Base-by-base conservation (phyloP, 1,140 invertebrate species). In the Reticulitermes speratus region DNA sequence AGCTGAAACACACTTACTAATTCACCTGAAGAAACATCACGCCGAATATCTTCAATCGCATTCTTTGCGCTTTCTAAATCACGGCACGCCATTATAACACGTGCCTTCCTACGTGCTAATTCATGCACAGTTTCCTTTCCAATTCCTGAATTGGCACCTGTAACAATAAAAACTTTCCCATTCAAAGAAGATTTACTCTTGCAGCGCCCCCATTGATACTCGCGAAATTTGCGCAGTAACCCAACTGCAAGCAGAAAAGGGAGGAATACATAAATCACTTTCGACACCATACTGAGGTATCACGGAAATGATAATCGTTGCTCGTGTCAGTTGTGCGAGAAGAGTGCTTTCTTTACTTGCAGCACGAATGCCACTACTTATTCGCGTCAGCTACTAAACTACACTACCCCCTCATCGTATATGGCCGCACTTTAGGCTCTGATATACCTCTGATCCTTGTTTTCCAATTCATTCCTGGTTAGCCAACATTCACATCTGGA, bases 91-190 rank as follows among this genome's bases (percentile, higher is more conserved):
- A 97, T 92, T 84, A 97, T 95, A 12, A 97, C 94, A 75, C 93
- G 92, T 2, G 95, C 95, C 87, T 94, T 93, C 88, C 95, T 91
- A 87, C 91, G 92, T 3, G 93, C 94, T 21, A 96, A 90, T 86
- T 95, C 94, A 84, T 92, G 92, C 0, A 95, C 94, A 2, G 95
- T 95, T 89, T 95, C 95, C 87, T 95, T 94, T 3, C 96, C 97
- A 86, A 97, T 95, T 0, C 97, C 96, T 86, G 94, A 94, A 90
- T 96, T 97, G 2, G 95, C 95, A 44, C 96, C 96, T 25, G 96
- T 97, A 7, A 97, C 93, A 11, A 97, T 92, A 82, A 95, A 95
- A 12, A 95, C 94, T 88, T 94, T 94, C 3, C 93, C 94, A 86
- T 92, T 87, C 9, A 94, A 87, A 83, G 87, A 91, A 21, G 89